phyloP scores from a whole-genome alignment of 2,797 vertebrate genomes.

The Pelochelys cantorii region DNA sequence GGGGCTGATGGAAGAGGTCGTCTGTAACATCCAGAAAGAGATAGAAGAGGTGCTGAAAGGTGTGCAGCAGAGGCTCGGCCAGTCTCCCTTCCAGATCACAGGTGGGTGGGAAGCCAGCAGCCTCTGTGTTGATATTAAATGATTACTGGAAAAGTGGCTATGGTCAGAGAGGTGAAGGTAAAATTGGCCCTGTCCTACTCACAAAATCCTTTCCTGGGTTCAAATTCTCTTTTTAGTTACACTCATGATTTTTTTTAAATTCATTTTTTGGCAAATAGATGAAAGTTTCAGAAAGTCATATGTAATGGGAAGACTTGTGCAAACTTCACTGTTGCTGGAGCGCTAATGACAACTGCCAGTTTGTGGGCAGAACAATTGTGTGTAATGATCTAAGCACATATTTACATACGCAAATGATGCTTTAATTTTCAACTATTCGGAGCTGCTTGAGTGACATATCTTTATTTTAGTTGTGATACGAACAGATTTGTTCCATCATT shows the following conservation, averaged over 20 bases:
- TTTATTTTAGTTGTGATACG: constrained; percentile 18
- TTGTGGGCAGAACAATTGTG: constrained; percentile 31
- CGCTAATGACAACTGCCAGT: constrained; percentile 37
- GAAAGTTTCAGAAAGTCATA: constrained; percentile 20
- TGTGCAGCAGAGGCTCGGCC: constrained; percentile 90
- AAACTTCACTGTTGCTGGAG: neutral
- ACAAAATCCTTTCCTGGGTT: neutral
- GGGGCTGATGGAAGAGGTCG: constrained; percentile 94
- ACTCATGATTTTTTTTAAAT: neutral
- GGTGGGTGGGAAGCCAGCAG: constrained; percentile 79
- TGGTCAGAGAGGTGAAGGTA: neutral
- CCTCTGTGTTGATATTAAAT: neutral
- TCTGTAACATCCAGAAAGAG: constrained; percentile 95
- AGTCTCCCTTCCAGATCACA: constrained; percentile 86
- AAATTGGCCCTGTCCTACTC: neutral
- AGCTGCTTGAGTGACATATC: constrained; percentile 33
- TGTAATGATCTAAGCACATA: constrained; percentile 29
- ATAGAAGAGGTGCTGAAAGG: constrained; percentile 88
- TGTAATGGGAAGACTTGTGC: constrained; percentile 33
- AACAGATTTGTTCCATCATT: constrained; percentile 38
- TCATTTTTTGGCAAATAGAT: neutral
- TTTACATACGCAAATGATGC: constrained; percentile 34
- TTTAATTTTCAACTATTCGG: constrained; percentile 41
- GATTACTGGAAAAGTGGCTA: neutral
- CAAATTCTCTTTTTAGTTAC: neutral